Base-by-base conservation (phyloP, 2,888 invertebrate species). In the Brachyopa scutellaris region DNA sequence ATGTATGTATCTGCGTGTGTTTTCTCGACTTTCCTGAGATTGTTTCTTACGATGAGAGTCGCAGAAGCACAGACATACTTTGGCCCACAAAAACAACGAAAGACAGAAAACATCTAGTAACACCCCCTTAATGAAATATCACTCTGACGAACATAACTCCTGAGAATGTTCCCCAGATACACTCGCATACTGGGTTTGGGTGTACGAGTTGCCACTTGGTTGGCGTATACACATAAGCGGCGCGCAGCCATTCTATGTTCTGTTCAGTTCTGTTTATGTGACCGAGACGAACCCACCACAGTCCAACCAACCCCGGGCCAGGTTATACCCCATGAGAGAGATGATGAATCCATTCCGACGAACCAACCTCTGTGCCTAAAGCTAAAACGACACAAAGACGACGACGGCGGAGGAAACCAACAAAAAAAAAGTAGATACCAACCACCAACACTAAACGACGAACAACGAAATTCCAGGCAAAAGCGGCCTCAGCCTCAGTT, bases 61-160 rank as follows among this genome's bases (percentile, higher is more conserved):
- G 13, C 33, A 42, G n/a, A 17, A 21, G 11, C 33, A 31, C 33
- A 61, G n/a, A n/a, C n/a, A n/a, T n/a, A 57, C 40, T 72, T 79
- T 79, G 66, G 73, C 38, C 53, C 53, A 55, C 51, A 38, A 69
- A 74, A 42, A 26, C 1, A 61, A 61, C n/a, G 7, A 59, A 42
- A 26, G 17, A 61, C 23, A 26, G 26, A 6, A 38, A 59, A 57
- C 64, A 51, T 64, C 76, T 74, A 76, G 76, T 38, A 69, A 80
- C 80, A 80, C 80, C 80, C 80, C 80, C 76, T 76, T 76, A 80
- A 80, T 80, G 80, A 80, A 80, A 76, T 80, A 80, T 80, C 80
- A 80, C 80, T 80, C 76, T 59, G 45, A 69, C 51, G 57, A 80
- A 57, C 79, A 80, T 80, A 80, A 80, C 79, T 80, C 74, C 74